Percentiles rank a stretch among this genome's conserved stretches.
These are phyloP conservation scores for Apis dorsata DNA, from an alignment of 1,140 invertebrate species.

Conservation along the genomic window DNA sequence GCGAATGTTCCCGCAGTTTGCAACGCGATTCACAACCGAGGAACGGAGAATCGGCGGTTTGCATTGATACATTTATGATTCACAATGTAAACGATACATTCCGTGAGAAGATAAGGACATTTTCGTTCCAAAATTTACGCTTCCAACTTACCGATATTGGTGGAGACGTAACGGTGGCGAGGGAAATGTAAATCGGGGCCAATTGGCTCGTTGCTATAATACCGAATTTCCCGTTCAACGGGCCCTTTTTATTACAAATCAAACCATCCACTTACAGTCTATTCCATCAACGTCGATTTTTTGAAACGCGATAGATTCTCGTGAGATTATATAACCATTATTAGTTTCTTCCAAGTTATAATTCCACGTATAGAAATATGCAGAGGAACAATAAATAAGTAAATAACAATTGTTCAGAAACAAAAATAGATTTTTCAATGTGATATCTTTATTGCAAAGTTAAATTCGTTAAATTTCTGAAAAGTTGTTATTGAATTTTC, in stretches of 20 bases:
- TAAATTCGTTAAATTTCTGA: too few relatives aligned
- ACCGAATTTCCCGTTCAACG: not conserved
- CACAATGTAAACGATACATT: not conserved
- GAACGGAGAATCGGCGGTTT: not conserved
- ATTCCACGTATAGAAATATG: too few relatives aligned
- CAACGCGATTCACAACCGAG: not conserved
- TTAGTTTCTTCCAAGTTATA: too few relatives aligned
- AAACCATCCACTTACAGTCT: conserved; percentile 16
- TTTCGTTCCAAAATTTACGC: not conserved
- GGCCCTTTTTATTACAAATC: not conserved
- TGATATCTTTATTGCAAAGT: too few relatives aligned
- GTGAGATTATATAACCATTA: not conserved
- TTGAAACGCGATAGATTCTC: conserved; percentile 17
- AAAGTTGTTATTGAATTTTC: too few relatives aligned
- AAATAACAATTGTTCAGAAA: too few relatives aligned
- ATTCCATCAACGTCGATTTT: not conserved
- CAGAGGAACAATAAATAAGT: too few relatives aligned
- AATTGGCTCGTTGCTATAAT: conserved; percentile 13
- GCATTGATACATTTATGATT: not conserved
- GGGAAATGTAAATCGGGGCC: conserved; percentile 1
- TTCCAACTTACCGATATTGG: not conserved
- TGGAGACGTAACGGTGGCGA: not conserved
- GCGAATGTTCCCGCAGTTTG: not conserved
- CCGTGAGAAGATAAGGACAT: not conserved
- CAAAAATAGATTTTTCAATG: too few relatives aligned